Evolutionary conservation across 2,113 vertebrate genomes (phyloP).

Genomic region (Serinus canaria): DNA sequence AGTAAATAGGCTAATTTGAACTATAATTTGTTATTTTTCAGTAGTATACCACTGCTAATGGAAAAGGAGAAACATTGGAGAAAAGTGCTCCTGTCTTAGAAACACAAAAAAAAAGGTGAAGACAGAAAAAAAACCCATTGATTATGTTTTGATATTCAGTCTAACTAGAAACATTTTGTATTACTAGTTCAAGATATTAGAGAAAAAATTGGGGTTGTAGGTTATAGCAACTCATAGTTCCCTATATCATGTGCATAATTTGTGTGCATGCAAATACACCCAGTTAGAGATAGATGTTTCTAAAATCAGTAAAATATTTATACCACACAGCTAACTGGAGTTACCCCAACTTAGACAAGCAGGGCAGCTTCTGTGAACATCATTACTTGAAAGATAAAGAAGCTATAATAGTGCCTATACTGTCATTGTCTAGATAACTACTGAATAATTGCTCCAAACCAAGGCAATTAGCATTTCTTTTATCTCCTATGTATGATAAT

Average conservation of each 20-base stretch:
- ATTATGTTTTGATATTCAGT: background rate
- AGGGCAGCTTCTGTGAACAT: background rate
- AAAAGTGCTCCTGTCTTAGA: background rate
- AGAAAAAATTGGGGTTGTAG: background rate
- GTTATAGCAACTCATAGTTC: background rate
- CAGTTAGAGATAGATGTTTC: background rate
- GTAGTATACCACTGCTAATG: background rate
- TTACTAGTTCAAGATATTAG: accelerated
- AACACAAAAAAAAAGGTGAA: background rate
- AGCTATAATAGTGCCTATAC: background rate
- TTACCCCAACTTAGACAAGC: background rate
- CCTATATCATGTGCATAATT: accelerated
- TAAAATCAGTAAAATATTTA: background rate
- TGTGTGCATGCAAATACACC: background rate
- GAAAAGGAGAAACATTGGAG: background rate
- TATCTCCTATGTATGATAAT: constrained; percentile 27
- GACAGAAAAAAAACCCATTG: background rate
- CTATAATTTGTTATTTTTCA: background rate
- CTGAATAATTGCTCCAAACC: constrained; percentile 35
- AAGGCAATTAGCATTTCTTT: constrained; percentile 58
- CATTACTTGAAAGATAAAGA: constrained; percentile 7
- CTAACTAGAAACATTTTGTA: background rate
- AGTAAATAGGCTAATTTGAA: background rate
- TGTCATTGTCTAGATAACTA: constrained; percentile 23
- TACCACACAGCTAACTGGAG: background rate